Conservation (phyloP, 1,140 invertebrate species). For the Neuroterus valhalla region DNA sequence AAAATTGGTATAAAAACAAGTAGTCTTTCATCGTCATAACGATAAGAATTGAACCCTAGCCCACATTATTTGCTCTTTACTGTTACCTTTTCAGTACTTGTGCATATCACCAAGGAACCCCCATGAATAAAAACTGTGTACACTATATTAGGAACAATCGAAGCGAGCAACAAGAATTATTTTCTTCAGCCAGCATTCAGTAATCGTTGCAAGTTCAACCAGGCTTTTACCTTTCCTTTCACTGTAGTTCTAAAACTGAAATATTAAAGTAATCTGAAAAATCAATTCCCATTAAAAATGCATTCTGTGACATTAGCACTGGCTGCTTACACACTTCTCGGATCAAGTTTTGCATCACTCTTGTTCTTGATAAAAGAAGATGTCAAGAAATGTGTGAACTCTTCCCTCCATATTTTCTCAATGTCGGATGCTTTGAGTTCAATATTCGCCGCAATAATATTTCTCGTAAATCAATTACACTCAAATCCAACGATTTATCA, state of each 20-base stretch:
- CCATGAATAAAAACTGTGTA: neutral
- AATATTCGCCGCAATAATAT: slow-evolving; percentile 41
- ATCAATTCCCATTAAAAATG: slow-evolving; percentile 32
- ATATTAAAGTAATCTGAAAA: neutral
- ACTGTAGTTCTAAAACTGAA: too few species aligned
- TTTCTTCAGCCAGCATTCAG: too few species aligned
- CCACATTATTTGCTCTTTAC: slow-evolving; percentile 2
- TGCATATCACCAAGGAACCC: neutral
- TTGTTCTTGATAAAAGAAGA: slow-evolving; percentile 34
- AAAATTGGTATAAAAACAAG: too few species aligned
- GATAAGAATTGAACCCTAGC: neutral
- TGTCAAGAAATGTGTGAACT: neutral
- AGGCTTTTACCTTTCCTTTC: too few species aligned
- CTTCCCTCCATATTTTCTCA: slow-evolving; percentile 39
- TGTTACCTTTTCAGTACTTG: neutral
- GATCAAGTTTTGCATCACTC: slow-evolving; percentile 38
- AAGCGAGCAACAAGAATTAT: too few species aligned
- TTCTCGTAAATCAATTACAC: slow-evolving; percentile 40
- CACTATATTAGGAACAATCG: too few species aligned
- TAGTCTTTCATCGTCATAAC: too few species aligned
- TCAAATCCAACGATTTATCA: slow-evolving; percentile 3
- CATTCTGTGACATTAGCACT: slow-evolving; percentile 30
- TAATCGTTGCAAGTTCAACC: too few species aligned
- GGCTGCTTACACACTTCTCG: slow-evolving; percentile 40
- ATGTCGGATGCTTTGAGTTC: slow-evolving; percentile 45